Evolutionary conservation across 2,888 invertebrate species (phyloP), one percentile per base, ranked within the genome.

Genomic region (Brenthis daphne): DNA sequence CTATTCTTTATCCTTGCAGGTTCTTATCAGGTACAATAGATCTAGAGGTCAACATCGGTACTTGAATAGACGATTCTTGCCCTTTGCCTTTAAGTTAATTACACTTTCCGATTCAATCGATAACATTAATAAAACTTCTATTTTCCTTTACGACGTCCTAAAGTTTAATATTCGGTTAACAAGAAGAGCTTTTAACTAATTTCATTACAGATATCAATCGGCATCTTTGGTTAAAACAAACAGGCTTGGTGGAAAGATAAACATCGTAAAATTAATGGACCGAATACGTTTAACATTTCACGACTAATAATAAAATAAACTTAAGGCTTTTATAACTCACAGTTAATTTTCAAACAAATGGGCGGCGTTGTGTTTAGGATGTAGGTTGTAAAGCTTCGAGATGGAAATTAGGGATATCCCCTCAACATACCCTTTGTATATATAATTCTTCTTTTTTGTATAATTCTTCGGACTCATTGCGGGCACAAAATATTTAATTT

Each of bases 201-300:
- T 66, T 66, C 51, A 53, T 66, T 58, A 58, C 53, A 16, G 53
- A 47, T 65, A 65, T 65, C 65, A 58, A 54, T 53, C 43, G 24
- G 47, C 13, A 57, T 65, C 58, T 53, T 51, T 24, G 20, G 29
- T 12, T 24, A 55, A 14, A 20, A 16, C 16, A 64, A 64, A 55
- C 64, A 16, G 56, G 48, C n/a, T 48, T 65, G 53, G 65, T 65
- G 54, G 67, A 56, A 68, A 68, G 64, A 68, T 71, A 63, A 64
- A 67, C 47, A 69, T 69, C 69, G 57, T 67, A 58, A 72, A 72
- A 65, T 72, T 67, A 69, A 69, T 65, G 67, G 61, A 37, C 57
- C 61, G 72, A 64, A 63, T 48, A 16, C 29, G 43, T 55, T 60
- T 51, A 64, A 71, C 63, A 68, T 69, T 70, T 65, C 71, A 69